Evolutionary conservation across 2,113 vertebrate genomes (phyloP).

Genomic region (Sceloporus tristichus): DNA sequence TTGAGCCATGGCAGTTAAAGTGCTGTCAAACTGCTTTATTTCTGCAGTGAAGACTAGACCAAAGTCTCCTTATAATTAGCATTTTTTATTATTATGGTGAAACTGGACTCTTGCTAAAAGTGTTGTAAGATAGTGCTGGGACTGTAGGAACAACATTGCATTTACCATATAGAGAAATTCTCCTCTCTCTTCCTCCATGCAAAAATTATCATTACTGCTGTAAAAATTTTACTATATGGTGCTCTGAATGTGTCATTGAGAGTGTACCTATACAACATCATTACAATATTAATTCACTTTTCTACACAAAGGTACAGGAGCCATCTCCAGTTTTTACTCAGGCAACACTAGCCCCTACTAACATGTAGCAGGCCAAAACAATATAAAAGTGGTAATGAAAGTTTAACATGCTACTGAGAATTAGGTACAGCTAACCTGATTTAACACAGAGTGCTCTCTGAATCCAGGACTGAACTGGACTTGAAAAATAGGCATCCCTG

Average conservation of each 20-base stretch:
- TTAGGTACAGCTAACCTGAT: not conserved
- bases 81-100: conserved; percentile 6
- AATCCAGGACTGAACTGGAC: not conserved
- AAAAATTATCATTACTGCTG: conserved; percentile 28
- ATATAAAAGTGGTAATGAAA: no score
- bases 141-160: not conserved
- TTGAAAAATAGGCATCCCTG: not conserved
- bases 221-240: not conserved
- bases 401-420: not conserved
- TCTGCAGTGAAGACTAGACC: conserved; percentile 7
- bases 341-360: no score
- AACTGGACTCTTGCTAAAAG: not conserved
- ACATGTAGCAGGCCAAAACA: no score
- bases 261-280: no score
- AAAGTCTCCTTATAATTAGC: conserved; percentile 12
- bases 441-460: not conserved
- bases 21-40: no score
- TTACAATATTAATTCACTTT: no score
- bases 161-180: conserved; percentile 1
- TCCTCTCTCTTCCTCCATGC: not conserved
- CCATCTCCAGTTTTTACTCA: no score
- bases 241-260: not conserved
- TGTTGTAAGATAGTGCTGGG: not conserved
- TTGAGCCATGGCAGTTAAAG: no score
- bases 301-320: no score